These are phyloP conservation scores for Euthynnus affinis DNA, from an alignment of 2,797 vertebrate genomes.

Conservation along the genomic window DNA sequence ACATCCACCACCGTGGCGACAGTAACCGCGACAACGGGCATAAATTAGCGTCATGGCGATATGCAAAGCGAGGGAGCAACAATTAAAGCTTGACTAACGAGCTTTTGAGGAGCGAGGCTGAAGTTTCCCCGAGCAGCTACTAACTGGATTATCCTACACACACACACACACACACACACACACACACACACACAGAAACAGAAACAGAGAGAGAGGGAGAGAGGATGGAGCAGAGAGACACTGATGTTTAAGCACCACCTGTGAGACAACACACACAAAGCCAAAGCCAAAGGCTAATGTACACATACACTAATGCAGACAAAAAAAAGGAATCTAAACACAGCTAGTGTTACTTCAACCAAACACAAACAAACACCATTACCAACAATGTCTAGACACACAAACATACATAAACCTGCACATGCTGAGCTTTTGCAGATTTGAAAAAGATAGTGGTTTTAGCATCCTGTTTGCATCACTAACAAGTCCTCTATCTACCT, in stretches of 20 bases:
- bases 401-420: neutral
- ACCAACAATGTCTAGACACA: neutral
- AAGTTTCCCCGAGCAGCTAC: slow-evolving; percentile 86
- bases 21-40: slow-evolving; percentile 84
- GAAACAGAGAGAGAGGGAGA: slow-evolving; percentile 11
- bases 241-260: slow-evolving; percentile 72
- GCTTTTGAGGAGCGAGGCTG: slow-evolving; percentile 85
- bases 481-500: neutral
- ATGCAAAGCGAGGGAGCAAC: slow-evolving; percentile 86
- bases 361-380: slow-evolving; percentile 30
- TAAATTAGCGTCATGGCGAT: slow-evolving; percentile 86
- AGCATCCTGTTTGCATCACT: no score
- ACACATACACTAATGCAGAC: slow-evolving; percentile 22
- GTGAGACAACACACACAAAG: slow-evolving; percentile 58
- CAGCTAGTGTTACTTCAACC: slow-evolving; percentile 14
- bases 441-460: slow-evolving; percentile 13
- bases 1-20: slow-evolving; percentile 72
- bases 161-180: slow-evolving; percentile 31
- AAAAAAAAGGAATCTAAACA: slow-evolving; percentile 33
- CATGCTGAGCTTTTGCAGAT: slow-evolving; percentile 17
- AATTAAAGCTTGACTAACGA: slow-evolving; percentile 90
- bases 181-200: neutral
- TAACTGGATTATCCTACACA: slow-evolving; percentile 86
- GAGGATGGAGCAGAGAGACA: slow-evolving; percentile 25
- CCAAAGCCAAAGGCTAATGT: slow-evolving; percentile 42